Conservation (phyloP, 2,797 vertebrate genomes). For the Dallia pectoralis region DNA sequence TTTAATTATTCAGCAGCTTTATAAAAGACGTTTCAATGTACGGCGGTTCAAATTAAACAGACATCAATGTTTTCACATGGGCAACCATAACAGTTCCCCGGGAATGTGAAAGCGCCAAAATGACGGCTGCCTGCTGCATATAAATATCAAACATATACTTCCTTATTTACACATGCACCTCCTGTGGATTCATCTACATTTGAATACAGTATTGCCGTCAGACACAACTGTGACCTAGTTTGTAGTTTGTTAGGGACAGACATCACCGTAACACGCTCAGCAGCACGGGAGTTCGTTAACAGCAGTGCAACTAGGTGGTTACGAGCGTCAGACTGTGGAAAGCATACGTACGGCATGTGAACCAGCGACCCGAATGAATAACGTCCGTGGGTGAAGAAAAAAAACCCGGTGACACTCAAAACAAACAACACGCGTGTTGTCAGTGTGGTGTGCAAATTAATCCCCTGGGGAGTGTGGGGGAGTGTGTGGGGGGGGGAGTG, state of each 20-base stretch:
- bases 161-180: constrained; percentile 40
- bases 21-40: neutral
- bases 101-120: neutral
- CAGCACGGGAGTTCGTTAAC: constrained; percentile 27
- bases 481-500: neutral
- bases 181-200: constrained; percentile 21
- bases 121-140: neutral
- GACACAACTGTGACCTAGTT: constrained; percentile 16
- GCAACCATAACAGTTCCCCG: neutral
- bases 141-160: constrained; percentile 24
- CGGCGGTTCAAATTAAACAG: neutral
- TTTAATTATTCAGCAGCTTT: constrained; percentile 34
- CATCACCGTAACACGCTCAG: constrained; percentile 41
- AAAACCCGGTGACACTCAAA: constrained; percentile 52
- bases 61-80: neutral
- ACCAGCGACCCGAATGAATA: neutral
- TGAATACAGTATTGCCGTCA: constrained; percentile 21
- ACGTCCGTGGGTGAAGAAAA: constrained; percentile 13
- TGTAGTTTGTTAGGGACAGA: constrained; percentile 27
- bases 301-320: constrained; percentile 29
- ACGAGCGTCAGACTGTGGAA: constrained; percentile 35
- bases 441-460: constrained; percentile 55
- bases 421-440: constrained; percentile 63
- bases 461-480: constrained; percentile 30
- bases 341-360: neutral